phyloP scores from a whole-genome alignment of 2,888 invertebrate genomes.

The Scaptomyza reducta region DNA sequence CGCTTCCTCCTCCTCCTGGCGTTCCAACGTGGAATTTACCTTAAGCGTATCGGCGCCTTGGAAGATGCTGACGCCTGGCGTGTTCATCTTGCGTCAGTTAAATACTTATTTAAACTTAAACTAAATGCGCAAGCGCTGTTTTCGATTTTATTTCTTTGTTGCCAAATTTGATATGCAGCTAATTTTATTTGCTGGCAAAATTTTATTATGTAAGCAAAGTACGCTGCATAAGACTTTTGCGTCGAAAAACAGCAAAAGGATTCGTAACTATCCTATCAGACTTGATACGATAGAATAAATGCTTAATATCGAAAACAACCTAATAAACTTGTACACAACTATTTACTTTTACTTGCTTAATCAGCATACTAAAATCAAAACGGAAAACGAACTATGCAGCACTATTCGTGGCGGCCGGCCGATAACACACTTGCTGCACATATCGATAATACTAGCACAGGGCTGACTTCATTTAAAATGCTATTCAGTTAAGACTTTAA shows the following conservation, averaged over 20 bases:
- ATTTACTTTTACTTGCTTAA: neutral
- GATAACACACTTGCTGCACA: neutral
- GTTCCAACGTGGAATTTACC: constrained; percentile 87
- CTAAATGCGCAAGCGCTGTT: constrained; percentile 48
- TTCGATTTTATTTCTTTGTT: constrained; percentile 12
- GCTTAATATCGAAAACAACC: neutral
- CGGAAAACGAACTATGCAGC: neutral
- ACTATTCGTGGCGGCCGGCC: constrained; percentile 12
- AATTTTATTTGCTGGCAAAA: neutral
- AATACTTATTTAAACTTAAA: constrained; percentile 49
- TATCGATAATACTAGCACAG: neutral
- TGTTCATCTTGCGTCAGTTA: constrained; percentile 84
- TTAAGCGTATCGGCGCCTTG: constrained; percentile 88
- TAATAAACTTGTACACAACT: neutral
- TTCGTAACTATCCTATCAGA: neutral
- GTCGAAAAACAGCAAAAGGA: neutral
- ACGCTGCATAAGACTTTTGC: neutral
- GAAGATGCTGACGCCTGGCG: constrained; percentile 89
- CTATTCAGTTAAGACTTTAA: constrained; percentile 2
- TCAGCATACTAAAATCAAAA: constrained; percentile 1
- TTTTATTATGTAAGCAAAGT: neutral
- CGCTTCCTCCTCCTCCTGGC: constrained; percentile 89
- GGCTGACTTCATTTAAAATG: neutral
- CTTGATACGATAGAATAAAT: neutral
- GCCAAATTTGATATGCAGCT: constrained; percentile 22